Conservation (phyloP, 2,797 vertebrate genomes). For the Fringilla coelebs region DNA sequence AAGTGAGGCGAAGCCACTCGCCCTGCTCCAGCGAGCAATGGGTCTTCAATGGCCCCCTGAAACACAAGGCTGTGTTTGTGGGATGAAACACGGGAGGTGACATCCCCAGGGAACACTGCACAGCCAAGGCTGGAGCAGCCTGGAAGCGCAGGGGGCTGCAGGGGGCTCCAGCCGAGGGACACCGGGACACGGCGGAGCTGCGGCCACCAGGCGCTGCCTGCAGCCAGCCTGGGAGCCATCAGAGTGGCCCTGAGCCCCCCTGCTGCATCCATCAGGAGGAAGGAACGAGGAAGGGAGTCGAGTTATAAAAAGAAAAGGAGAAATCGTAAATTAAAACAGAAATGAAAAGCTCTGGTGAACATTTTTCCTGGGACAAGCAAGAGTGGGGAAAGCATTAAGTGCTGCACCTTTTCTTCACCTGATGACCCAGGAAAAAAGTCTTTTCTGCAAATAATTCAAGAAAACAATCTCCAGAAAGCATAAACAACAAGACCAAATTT, state of each 20-base stretch:
- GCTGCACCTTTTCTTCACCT: constrained; percentile 8
- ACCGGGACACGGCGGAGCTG: neutral
- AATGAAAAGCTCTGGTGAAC: neutral
- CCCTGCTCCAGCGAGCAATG: rapidly evolving
- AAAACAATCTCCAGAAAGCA: constrained; percentile 39
- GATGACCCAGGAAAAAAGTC: neutral
- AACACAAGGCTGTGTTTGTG: rapidly evolving
- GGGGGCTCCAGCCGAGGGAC: neutral
- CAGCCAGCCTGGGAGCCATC: constrained; percentile 18
- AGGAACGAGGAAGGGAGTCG: neutral
- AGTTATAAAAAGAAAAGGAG: neutral
- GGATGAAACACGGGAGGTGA: neutral
- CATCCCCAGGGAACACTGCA: neutral
- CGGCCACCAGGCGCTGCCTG: neutral
- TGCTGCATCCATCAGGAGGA: neutral
- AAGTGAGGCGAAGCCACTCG: neutral
- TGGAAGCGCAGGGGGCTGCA: neutral
- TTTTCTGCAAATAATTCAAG: constrained; percentile 45
- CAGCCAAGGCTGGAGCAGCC: neutral
- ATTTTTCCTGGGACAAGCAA: neutral
- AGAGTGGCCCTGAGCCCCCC: rapidly evolving
- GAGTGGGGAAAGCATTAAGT: neutral
- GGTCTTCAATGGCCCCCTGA: neutral
- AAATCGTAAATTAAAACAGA: neutral
- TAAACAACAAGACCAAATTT: constrained; percentile 10